A percentile compares a stretch with the other conserved stretches of the same genome.
Conservation (phyloP, 23 tunicate species). For the Diplosoma virens region DNA sequence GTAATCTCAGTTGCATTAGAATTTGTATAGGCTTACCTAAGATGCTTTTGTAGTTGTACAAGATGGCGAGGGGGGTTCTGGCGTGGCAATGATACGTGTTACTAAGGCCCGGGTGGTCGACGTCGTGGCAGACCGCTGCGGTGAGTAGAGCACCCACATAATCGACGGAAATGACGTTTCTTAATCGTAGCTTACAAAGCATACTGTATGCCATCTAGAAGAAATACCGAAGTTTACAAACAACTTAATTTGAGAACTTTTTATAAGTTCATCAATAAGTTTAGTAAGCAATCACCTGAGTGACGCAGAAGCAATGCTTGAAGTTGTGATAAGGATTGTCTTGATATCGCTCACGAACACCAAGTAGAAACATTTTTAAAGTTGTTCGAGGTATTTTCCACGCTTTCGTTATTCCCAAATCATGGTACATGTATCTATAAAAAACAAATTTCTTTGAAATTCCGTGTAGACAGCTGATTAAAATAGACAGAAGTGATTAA, state of each 20-base stretch:
- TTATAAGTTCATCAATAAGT: no score
- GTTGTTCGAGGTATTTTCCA: slow-evolving; percentile 87
- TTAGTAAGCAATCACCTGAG: slow-evolving; percentile 54
- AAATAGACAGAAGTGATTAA: no score
- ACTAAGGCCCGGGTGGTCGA: slow-evolving; percentile 93
- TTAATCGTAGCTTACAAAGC: slow-evolving; percentile 62
- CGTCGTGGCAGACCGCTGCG: slow-evolving; percentile 94
- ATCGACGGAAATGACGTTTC: slow-evolving; percentile 53
- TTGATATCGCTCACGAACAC: slow-evolving; percentile 82
- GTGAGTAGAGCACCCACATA: slow-evolving; percentile 79
- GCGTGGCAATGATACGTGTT: slow-evolving; percentile 83
- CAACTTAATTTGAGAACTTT: neutral
- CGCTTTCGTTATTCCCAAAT: slow-evolving; percentile 64
- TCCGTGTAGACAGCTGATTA: neutral
- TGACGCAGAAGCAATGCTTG: slow-evolving; percentile 89
- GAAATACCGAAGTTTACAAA: neutral
- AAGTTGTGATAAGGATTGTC: slow-evolving; percentile 98
- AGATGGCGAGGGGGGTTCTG: slow-evolving; percentile 80
- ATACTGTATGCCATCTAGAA: slow-evolving; percentile 93
- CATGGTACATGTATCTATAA: slow-evolving; percentile 87
- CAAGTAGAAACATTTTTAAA: slow-evolving; percentile 75
- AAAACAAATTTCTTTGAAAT: neutral
- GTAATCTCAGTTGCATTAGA: no score
- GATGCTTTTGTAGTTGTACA: slow-evolving; percentile 87
- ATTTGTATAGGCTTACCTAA: slow-evolving; percentile 45